A percentile compares a stretch with the other conserved stretches of the same genome.
These are phyloP conservation scores for Tipula confusa DNA, from an alignment of 2,888 invertebrate species.

Conservation along the genomic window DNA sequence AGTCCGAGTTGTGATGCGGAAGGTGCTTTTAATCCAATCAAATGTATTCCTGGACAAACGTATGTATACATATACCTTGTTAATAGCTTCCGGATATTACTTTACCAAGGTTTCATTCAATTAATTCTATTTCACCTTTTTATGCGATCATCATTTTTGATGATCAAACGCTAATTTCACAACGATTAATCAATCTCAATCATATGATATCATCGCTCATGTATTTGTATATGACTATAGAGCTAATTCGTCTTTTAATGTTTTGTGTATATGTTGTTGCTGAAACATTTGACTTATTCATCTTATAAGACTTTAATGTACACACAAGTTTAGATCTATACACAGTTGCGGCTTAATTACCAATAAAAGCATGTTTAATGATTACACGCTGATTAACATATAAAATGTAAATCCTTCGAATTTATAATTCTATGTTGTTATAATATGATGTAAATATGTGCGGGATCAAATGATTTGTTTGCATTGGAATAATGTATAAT, in stretches of 20 bases:
- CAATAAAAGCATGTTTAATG: neutral
- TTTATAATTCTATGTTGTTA: neutral
- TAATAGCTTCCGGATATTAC: neutral
- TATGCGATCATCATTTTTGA: neutral
- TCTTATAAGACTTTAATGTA: neutral
- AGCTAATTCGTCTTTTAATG: neutral
- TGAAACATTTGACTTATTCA: neutral
- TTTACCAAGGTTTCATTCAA: neutral
- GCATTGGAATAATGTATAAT: no score
- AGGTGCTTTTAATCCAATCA: conserved; percentile 55
- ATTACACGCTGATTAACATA: neutral
- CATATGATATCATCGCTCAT: neutral
- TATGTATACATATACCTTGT: conserved; percentile 45
- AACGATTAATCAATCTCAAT: neutral
- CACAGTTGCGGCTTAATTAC: neutral
- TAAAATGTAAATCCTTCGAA: neutral
- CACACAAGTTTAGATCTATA: no score
- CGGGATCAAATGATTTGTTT: neutral
- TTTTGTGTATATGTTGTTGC: neutral
- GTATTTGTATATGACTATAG: no score
- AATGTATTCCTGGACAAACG: conserved; percentile 65
- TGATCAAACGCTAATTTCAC: neutral
- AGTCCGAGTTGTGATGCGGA: conserved; percentile 60
- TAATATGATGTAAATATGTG: no score
- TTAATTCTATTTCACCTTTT: neutral